Evolutionary conservation across 2,888 invertebrate species (phyloP), one percentile per base, ranked within the genome.

Genomic region (Fabriciana adippe): DNA sequence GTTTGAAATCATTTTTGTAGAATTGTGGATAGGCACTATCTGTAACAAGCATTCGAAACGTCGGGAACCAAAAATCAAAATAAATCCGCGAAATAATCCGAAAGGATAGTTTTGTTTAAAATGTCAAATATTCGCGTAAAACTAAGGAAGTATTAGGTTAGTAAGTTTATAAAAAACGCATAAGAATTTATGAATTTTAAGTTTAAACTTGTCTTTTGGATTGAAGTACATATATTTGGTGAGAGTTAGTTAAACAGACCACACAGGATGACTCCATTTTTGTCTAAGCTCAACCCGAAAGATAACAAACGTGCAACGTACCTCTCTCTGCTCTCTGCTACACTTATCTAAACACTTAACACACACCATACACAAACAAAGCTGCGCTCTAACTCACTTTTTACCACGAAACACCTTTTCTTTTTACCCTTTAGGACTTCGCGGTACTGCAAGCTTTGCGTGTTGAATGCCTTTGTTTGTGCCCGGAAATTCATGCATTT

Each of bases 281-380:
- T 86, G 88, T 81, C 26, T 26, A 86, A 79, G 80, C 81, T 78
- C 81, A 73, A 82, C 86, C 87, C 85, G 79, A 85, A 86, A 91
- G 91, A 91, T 92, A 92, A 90, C 91, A 90, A 88, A 90, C 90
- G 89, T 80, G 85, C 85, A 81, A 72, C 73, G 74, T 71, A 68
- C 62, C 57, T 67, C 72, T 64, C 82, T 79, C 81, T 80, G 84
- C 88, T 88, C 90, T 88, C 86, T 81, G 84, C 83, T 86, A 86
- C 91, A 90, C 91, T 92, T 92, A 92, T 91, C 89, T 90, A 92
- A 92, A 92, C 92, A 92, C 92, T 92, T 88, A 88, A 86, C 87
- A 85, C 86, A 84, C 84, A 82, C 88, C 85, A 83, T 87, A 87
- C 86, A 90, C 89, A 92, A 92, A 92, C 90, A 92, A 89, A 88